phyloP scores from a whole-genome alignment of 2,888 invertebrate species.

The Acleris sparsana region DNA sequence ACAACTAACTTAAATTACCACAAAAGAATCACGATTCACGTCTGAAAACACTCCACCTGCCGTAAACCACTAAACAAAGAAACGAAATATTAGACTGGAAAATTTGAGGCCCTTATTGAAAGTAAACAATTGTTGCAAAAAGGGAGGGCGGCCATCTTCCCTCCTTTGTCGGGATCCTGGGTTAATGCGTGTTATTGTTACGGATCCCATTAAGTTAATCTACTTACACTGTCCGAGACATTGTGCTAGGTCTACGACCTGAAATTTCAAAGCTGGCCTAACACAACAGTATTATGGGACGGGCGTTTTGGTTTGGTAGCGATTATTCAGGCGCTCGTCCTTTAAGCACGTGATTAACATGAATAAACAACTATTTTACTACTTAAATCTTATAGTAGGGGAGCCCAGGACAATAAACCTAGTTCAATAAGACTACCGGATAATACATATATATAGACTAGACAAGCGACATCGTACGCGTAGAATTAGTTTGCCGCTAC shows the following conservation, averaged over 20 bases:
- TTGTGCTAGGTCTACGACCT: slow-evolving; percentile 17
- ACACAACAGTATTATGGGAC: slow-evolving; percentile 14
- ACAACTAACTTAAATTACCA: background rate
- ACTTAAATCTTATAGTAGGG: no score
- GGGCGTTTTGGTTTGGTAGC: slow-evolving; percentile 1
- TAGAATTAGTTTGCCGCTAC: no score
- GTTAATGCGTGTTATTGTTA: slow-evolving; percentile 36
- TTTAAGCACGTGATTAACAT: background rate
- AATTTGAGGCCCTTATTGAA: slow-evolving; percentile 39
- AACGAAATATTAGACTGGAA: slow-evolving; percentile 27
- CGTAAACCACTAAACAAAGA: slow-evolving; percentile 15
- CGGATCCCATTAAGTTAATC: slow-evolving; percentile 36
- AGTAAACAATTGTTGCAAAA: slow-evolving; percentile 39
- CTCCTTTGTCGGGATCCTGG: slow-evolving; percentile 15
- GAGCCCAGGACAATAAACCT: no score
- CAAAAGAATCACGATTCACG: slow-evolving; percentile 9
- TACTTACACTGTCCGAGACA: slow-evolving; percentile 29
- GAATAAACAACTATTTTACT: no score
- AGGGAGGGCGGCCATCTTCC: slow-evolving; percentile 23
- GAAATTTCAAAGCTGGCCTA: slow-evolving; percentile 20
- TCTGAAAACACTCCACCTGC: slow-evolving; percentile 1
- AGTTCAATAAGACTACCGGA: no score
- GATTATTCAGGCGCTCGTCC: background rate
- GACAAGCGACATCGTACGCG: no score
- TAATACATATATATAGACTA: no score